Evolutionary conservation across 2,113 vertebrate species (phyloP).

Genomic region (Felis chaus): DNA sequence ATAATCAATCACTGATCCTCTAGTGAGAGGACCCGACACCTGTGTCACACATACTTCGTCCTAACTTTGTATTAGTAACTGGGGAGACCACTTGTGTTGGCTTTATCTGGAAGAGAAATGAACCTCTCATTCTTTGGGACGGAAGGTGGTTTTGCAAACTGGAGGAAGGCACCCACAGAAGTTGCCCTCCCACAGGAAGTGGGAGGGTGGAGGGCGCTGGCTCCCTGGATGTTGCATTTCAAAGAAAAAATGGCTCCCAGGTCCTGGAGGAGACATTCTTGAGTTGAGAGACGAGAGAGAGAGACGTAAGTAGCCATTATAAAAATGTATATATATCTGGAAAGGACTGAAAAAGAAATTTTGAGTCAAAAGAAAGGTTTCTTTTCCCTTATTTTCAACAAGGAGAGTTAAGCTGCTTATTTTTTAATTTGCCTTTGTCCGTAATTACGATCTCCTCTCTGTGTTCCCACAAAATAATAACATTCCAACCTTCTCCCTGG

Average conservation of each 20-base stretch:
- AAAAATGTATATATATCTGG: not conserved
- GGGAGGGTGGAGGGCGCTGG: not conserved
- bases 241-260: not conserved
- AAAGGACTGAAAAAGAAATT: not conserved
- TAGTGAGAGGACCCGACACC: not conserved
- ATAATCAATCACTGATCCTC: not conserved
- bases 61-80: not conserved
- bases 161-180: not conserved
- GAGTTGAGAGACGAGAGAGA: not conserved
- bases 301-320: not conserved
- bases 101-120: not conserved
- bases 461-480: not conserved
- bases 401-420: not conserved
- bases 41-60: not conserved
- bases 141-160: not conserved
- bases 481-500: not conserved
- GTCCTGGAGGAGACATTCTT: not conserved
- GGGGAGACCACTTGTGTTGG: not conserved
- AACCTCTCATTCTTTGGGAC: not conserved
- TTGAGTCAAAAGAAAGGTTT: not conserved
- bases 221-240: not conserved
- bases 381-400: not conserved
- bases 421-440: slow-evolving; percentile 4
- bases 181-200: not conserved
- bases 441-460: not conserved